Percentiles rank a stretch among this genome's conserved stretches.
Conservation (phyloP, 2,888 invertebrate genomes). For the Dasypogon diadema region DNA sequence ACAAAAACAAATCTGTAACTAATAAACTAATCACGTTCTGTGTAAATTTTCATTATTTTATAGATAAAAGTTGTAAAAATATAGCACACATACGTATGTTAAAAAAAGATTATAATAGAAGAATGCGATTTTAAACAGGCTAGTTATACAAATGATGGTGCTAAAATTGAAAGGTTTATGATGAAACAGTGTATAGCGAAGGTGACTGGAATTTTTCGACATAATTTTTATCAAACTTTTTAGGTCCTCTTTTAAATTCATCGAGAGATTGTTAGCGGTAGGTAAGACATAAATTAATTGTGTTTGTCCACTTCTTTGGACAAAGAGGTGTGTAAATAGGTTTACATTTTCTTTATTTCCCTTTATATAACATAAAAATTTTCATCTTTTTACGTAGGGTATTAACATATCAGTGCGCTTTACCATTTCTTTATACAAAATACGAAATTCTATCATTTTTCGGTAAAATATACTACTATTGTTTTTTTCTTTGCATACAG, state of each 20-base stretch:
- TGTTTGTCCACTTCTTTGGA: not conserved
- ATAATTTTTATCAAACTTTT: constrained; percentile 2
- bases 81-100: constrained; percentile 1
- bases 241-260: not conserved
- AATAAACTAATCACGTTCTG: not conserved
- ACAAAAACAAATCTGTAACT: not conserved
- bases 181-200: constrained; percentile 17
- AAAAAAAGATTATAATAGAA: constrained; percentile 12
- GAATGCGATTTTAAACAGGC: constrained; percentile 9
- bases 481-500: constrained; percentile 3
- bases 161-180: constrained; percentile 41
- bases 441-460: not conserved
- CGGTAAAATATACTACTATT: not conserved
- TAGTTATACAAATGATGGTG: constrained; percentile 42
- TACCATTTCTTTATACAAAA: not conserved
- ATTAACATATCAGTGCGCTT: constrained; percentile 50
- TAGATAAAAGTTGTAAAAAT: not conserved
- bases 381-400: constrained; percentile 26
- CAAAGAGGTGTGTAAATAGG: not conserved
- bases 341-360: constrained; percentile 8
- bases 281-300: not conserved
- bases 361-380: not conserved
- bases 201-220: constrained; percentile 35
- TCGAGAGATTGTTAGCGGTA: not conserved
- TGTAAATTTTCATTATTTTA: constrained; percentile 14